phyloP scores from a whole-genome alignment of 2,888 invertebrate genomes.

The Morpho achilles region DNA sequence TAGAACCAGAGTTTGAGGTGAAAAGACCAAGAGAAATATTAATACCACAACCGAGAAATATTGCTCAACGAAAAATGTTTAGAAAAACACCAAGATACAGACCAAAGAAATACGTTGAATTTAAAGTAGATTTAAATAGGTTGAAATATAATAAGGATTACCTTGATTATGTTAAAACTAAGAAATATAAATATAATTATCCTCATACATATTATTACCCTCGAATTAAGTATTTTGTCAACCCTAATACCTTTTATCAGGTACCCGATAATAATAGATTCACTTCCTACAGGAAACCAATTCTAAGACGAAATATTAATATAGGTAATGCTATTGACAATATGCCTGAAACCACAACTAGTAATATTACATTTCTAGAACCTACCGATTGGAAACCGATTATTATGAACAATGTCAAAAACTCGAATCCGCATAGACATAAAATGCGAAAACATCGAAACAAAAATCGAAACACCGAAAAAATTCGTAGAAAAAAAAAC shows the following conservation, averaged over 20 bases:
- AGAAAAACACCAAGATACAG: constrained; percentile 43
- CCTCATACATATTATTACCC: constrained; percentile 67
- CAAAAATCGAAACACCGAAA: constrained; percentile 9
- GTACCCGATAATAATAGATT: constrained; percentile 56
- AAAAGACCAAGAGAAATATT: constrained; percentile 61
- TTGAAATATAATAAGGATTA: constrained; percentile 68
- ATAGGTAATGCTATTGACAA: constrained; percentile 28
- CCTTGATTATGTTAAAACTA: constrained; percentile 65
- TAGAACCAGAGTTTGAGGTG: constrained; percentile 42
- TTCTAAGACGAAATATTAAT: constrained; percentile 31
- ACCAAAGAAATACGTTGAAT: constrained; percentile 63
- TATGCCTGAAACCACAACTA: constrained; percentile 25
- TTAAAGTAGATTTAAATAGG: constrained; percentile 62
- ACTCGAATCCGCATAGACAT: constrained; percentile 30
- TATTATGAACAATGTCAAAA: constrained; percentile 40
- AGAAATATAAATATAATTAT: constrained; percentile 70
- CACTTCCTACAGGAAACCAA: constrained; percentile 44
- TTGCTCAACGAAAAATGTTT: constrained; percentile 65
- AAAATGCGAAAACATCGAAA: constrained; percentile 22
- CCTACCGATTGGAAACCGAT: constrained; percentile 65
- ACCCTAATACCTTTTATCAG: constrained; percentile 48
- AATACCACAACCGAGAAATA: constrained; percentile 63
- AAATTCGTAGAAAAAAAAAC: constrained; percentile 35
- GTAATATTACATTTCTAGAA: constrained; percentile 25
- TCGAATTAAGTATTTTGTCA: constrained; percentile 60